These are phyloP conservation scores for Illadopsis cleaveri DNA, from an alignment of 2,113 vertebrate genomes.

Conservation along the genomic window DNA sequence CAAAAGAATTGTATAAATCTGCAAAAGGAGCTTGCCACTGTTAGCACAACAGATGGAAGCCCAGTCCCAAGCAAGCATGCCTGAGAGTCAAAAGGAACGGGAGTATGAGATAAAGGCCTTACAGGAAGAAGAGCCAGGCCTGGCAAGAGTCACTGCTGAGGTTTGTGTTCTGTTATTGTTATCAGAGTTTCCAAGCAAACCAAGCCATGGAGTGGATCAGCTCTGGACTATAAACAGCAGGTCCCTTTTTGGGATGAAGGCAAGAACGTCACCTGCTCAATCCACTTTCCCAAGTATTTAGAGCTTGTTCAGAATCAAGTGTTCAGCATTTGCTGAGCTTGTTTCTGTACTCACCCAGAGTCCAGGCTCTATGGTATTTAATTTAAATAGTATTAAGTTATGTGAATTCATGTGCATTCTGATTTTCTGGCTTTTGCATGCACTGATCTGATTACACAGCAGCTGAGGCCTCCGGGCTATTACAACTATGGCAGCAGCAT, in stretches of 20 bases:
- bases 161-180: constrained; percentile 36
- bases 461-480: not conserved
- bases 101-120: not conserved
- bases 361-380: not conserved
- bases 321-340: not conserved
- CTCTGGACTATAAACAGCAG: constrained; percentile 30
- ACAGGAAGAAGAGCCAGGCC: not conserved
- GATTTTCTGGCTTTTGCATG: not conserved
- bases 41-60: not conserved
- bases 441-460: not conserved
- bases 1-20: not conserved
- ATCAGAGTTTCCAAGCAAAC: constrained; percentile 8
- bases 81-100: not conserved
- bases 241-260: not conserved
- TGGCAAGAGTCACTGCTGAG: not conserved
- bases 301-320: not conserved
- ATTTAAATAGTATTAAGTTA: not conserved
- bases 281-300: not conserved
- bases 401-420: not conserved
- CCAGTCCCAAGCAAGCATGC: not conserved
- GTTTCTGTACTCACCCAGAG: not conserved
- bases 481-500: not conserved
- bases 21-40: not conserved
- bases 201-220: not conserved
- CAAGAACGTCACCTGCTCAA: constrained; percentile 6